phyloP scores from a whole-genome alignment of 2,113 vertebrate genomes.

The Cheirogaleus medius region DNA sequence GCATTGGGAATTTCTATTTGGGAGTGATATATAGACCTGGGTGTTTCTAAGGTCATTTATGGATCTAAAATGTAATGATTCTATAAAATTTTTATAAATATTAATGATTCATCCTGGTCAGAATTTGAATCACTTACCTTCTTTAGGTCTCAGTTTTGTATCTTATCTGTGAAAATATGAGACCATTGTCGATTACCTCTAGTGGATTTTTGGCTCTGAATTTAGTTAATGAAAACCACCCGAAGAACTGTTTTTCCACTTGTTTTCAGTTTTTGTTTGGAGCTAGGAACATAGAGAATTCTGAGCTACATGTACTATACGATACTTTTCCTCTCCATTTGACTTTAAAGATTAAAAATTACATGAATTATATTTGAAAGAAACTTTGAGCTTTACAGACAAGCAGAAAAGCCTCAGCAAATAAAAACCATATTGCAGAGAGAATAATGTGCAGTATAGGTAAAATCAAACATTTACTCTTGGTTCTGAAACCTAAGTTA shows the following conservation, averaged over 20 bases:
- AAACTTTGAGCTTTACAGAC: background rate
- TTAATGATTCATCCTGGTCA: background rate
- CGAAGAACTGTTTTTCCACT: background rate
- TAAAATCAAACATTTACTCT: conserved; percentile 19
- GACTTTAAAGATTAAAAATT: conserved; percentile 39
- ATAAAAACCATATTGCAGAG: conserved; percentile 2
- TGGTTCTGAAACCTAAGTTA: conserved; percentile 11
- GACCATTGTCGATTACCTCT: background rate
- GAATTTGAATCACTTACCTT: background rate
- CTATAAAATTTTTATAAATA: background rate
- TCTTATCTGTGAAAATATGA: background rate
- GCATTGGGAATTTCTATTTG: background rate
- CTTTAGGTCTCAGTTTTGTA: background rate
- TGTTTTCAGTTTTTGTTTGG: conserved; percentile 22
- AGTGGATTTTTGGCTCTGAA: background rate
- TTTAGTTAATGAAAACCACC: background rate
- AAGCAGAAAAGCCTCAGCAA: background rate
- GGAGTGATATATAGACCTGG: background rate
- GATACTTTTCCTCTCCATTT: background rate
- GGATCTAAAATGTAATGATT: background rate
- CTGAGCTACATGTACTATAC: background rate
- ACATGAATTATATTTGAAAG: background rate
- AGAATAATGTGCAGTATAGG: background rate
- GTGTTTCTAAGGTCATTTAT: background rate
- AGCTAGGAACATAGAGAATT: background rate